phyloP scores from a whole-genome alignment of 2,888 invertebrate species.

The Perizoma flavofasciatum region DNA sequence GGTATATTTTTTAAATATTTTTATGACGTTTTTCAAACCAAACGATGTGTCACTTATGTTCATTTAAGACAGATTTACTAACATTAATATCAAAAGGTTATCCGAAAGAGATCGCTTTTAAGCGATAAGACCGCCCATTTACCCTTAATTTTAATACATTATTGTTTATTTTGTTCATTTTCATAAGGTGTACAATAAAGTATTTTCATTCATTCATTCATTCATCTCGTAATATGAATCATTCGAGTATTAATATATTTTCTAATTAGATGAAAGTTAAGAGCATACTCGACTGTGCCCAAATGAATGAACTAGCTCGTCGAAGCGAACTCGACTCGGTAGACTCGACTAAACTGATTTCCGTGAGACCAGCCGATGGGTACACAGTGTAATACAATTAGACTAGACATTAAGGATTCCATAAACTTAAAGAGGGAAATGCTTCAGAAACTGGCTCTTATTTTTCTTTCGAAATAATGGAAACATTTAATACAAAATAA shows the following conservation, averaged over 20 bases:
- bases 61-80: not conserved
- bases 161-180: too few species aligned
- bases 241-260: conserved; percentile 9
- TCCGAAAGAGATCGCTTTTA: too few species aligned
- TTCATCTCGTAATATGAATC: too few species aligned
- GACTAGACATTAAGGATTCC: conserved; percentile 6
- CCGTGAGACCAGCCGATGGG: conserved; percentile 42
- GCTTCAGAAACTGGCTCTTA: not conserved
- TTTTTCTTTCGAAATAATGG: not conserved
- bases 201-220: too few species aligned
- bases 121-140: too few species aligned
- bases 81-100: not conserved
- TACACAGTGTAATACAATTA: conserved; percentile 13
- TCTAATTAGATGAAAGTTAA: conserved; percentile 30
- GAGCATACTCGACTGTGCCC: conserved; percentile 31
- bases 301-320: conserved; percentile 49
- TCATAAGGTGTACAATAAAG: too few species aligned
- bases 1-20: too few species aligned
- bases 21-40: too few species aligned
- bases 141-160: too few species aligned
- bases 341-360: conserved; percentile 55
- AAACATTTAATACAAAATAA: too few species aligned
- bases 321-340: conserved; percentile 33
- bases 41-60: too few species aligned
- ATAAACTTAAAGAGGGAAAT: conserved; percentile 5